Conservation (phyloP, 2,888 invertebrate genomes). For the Elaeidobius kamerunicus region DNA sequence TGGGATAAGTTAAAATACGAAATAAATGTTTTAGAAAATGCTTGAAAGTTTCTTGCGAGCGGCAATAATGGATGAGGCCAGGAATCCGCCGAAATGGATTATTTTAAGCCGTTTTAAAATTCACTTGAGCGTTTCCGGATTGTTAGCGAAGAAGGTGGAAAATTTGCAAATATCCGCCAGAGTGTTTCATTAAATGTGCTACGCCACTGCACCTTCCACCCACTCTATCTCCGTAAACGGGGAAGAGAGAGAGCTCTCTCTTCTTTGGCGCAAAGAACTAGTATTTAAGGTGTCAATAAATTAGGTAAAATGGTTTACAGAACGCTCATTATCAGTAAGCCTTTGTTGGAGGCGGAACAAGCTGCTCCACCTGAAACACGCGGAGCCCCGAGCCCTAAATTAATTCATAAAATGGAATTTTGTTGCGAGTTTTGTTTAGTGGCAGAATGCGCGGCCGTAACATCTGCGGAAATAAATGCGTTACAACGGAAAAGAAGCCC, state of each 20-base stretch:
- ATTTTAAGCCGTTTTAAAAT: slow-evolving; percentile 31
- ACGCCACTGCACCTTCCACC: slow-evolving; percentile 5
- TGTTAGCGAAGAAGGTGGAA: slow-evolving; percentile 19
- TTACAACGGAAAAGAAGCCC: background rate
- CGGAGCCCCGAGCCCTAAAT: slow-evolving; percentile 21
- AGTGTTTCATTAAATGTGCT: too few relatives aligned
- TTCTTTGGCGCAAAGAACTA: slow-evolving; percentile 26
- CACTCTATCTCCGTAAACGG: slow-evolving; percentile 5
- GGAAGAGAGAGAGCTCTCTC: too few relatives aligned
- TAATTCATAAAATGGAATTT: slow-evolving; percentile 28
- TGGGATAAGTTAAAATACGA: slow-evolving; percentile 31
- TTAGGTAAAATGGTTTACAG: slow-evolving; percentile 29
- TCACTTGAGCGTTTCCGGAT: slow-evolving; percentile 20
- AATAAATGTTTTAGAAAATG: slow-evolving; percentile 30
- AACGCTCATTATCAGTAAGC: slow-evolving; percentile 31
- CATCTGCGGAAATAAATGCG: slow-evolving; percentile 20
- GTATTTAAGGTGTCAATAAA: slow-evolving; percentile 31
- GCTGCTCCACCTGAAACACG: slow-evolving; percentile 30
- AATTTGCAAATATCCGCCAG: slow-evolving; percentile 27
- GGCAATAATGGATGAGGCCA: slow-evolving; percentile 26
- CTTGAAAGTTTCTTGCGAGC: slow-evolving; percentile 20
- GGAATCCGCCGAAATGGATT: slow-evolving; percentile 26
- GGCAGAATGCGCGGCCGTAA: slow-evolving; percentile 9
- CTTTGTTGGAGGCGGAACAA: slow-evolving; percentile 25
- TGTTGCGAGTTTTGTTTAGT: slow-evolving; percentile 19